These are phyloP conservation scores for Chondrosia reniformis DNA, from an alignment of 37 sponge, comb jelly and placozoan genomes.

Conservation along the genomic window DNA sequence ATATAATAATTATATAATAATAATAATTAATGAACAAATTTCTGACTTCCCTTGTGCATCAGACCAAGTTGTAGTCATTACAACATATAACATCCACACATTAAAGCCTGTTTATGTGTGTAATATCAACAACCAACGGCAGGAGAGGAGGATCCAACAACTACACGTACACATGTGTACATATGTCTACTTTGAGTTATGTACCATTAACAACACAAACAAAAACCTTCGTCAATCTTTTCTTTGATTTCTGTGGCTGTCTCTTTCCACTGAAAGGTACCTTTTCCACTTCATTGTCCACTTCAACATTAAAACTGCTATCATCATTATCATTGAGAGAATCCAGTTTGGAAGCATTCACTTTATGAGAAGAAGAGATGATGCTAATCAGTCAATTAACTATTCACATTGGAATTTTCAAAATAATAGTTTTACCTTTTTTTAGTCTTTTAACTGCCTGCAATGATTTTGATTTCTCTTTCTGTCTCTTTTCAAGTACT, in stretches of 20 bases:
- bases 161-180: no score
- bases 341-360: neutral
- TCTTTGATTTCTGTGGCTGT: neutral
- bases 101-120: neutral
- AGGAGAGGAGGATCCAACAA: no score
- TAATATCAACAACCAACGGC: no score
- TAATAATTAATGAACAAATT: no score
- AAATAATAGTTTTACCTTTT: conserved; percentile 37
- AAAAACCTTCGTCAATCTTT: neutral
- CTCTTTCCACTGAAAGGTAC: neutral
- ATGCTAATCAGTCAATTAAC: no score
- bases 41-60: no score
- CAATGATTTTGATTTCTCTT: conserved; percentile 58
- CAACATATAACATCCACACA: neutral
- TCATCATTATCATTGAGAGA: neutral
- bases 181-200: no score
- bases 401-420: neutral
- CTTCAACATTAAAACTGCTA: neutral
- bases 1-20: no score
- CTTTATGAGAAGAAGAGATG: neutral
- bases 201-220: no score
- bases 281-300: conserved; percentile 3
- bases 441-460: conserved; percentile 54
- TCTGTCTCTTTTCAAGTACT: conserved; percentile 55
- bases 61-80: neutral